phyloP scores from a whole-genome alignment of 2,888 invertebrate species.

The Ophion ventricosus region DNA sequence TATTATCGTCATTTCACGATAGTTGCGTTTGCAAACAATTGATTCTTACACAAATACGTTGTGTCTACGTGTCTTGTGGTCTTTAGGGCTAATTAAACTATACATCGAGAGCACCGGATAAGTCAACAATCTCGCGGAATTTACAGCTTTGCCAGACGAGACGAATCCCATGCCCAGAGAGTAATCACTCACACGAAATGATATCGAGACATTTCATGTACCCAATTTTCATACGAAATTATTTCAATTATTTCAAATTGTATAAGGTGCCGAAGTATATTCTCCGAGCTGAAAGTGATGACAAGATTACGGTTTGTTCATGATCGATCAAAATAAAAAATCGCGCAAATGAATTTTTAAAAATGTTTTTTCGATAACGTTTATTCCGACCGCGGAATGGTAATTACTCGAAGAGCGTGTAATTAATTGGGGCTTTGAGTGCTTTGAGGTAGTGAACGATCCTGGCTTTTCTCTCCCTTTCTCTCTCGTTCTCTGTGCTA shows the following conservation, averaged over 20 bases:
- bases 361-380: constrained; percentile 36
- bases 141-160: too few relatives aligned
- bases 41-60: too few relatives aligned
- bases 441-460: constrained; percentile 48
- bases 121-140: too few relatives aligned
- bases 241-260: not conserved
- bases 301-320: not conserved
- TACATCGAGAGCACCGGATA: too few relatives aligned
- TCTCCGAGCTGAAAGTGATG: not conserved
- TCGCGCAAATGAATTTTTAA: not conserved
- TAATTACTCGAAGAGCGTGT: constrained; percentile 63
- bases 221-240: not conserved
- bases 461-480: constrained; percentile 25
- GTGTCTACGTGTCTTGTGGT: too few relatives aligned
- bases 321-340: constrained; percentile 3
- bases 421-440: constrained; percentile 69
- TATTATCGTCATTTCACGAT: too few relatives aligned
- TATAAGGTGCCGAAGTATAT: not conserved
- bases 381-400: constrained; percentile 55
- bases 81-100: too few relatives aligned
- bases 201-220: too few relatives aligned
- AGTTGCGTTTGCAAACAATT: too few relatives aligned
- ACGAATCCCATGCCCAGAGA: too few relatives aligned
- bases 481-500: constrained; percentile 31
- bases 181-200: too few relatives aligned